A percentile compares a stretch with the other conserved stretches of the same genome.
Conservation (phyloP, 2,113 vertebrate species). For the Thryonomys swinderianus region DNA sequence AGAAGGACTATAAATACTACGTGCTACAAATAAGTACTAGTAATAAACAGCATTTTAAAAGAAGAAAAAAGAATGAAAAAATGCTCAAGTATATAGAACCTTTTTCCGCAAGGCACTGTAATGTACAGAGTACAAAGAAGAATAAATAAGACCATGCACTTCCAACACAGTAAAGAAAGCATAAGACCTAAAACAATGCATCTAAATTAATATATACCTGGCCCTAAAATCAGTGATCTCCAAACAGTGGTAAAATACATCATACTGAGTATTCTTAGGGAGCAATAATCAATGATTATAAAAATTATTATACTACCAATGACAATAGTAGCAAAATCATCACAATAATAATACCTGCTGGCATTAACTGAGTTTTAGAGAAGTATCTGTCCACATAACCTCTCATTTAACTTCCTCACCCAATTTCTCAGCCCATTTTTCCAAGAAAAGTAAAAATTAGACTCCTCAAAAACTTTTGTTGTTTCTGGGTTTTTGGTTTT, state of each 20-base stretch:
- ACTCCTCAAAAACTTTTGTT: not conserved
- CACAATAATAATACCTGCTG: not conserved
- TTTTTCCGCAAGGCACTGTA: not conserved
- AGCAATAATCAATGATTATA: not conserved
- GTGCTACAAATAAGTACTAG: not conserved
- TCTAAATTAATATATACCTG: not conserved
- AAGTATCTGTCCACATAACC: not conserved
- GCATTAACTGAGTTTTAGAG: not conserved
- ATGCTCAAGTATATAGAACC: not conserved
- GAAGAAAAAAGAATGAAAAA: not conserved
- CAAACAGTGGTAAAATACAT: not conserved
- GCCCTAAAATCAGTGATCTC: not conserved
- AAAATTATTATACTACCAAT: not conserved
- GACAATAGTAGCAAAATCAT: not conserved
- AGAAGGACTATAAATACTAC: not conserved
- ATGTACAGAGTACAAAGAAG: not conserved
- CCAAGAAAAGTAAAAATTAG: not conserved
- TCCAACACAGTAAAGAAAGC: not conserved
- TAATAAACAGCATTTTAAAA: not conserved
- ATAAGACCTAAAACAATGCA: not conserved
- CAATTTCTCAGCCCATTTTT: not conserved
- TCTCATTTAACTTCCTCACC: too few relatives aligned
- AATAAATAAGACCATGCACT: not conserved
- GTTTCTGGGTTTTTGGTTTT: too few relatives aligned
- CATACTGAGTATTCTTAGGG: not conserved